Conservation (phyloP, 1,140 invertebrate species). For the Lepidostoma basale region DNA sequence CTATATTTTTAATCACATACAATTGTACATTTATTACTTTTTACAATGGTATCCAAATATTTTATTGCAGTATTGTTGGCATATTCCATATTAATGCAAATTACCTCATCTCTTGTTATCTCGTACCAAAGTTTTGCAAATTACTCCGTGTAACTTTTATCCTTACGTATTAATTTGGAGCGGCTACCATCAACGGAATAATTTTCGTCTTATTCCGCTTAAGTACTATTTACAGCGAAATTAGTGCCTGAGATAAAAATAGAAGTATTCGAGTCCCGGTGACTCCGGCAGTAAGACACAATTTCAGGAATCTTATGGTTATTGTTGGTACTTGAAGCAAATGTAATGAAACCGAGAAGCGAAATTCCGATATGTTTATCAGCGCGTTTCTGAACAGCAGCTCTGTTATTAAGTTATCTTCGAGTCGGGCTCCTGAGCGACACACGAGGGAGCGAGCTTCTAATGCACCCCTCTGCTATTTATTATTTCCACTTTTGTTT, state of each 20-base stretch:
- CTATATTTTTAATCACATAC: too few species aligned
- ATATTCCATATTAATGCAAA: constrained; percentile 22
- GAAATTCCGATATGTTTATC: too few species aligned
- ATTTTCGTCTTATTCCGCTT: constrained; percentile 10
- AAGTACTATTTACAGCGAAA: not conserved
- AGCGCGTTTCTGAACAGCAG: too few species aligned
- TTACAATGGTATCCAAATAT: too few species aligned
- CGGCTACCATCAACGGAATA: constrained; percentile 5
- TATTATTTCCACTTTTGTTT: too few species aligned
- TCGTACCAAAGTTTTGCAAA: constrained; percentile 11
- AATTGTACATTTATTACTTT: too few species aligned
- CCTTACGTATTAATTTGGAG: constrained; percentile 15
- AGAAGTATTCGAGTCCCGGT: too few species aligned
- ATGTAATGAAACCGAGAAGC: not conserved
- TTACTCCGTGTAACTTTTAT: constrained; percentile 25
- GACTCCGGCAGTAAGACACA: not conserved
- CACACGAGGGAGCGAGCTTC: too few species aligned
- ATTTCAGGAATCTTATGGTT: not conserved
- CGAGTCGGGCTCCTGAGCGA: too few species aligned
- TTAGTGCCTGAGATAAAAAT: not conserved
- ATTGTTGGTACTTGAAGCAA: not conserved
- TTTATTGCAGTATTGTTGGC: not conserved
- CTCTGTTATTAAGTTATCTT: too few species aligned
- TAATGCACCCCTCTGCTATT: too few species aligned
- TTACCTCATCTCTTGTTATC: constrained; percentile 2